phyloP scores from a whole-genome alignment of 2,888 invertebrate species.

The Acanthosepion esculentum region DNA sequence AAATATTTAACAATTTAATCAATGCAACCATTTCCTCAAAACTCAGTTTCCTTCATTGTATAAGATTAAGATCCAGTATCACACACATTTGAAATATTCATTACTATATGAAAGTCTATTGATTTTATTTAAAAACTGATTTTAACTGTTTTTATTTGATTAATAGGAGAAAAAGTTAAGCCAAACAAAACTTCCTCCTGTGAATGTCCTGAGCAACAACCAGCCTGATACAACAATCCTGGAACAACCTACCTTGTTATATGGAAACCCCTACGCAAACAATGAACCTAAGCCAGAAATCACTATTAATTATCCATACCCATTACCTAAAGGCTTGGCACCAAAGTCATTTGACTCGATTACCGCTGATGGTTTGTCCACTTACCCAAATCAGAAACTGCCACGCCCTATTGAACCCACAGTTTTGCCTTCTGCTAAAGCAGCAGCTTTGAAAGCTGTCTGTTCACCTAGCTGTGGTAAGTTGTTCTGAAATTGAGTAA shows the following conservation, averaged over 20 bases:
- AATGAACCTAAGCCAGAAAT: background rate
- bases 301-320: background rate
- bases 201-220: no score
- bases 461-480: background rate
- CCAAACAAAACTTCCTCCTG: no score
- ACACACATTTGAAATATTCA: no score
- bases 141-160: no score
- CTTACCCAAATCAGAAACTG: constrained; percentile 55
- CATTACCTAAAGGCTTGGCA: background rate
- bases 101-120: no score
- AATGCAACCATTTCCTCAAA: no score
- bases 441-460: constrained; percentile 58
- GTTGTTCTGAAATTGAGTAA: background rate
- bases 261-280: background rate
- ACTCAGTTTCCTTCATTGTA: no score
- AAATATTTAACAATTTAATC: no score
- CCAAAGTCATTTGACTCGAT: background rate
- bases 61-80: no score
- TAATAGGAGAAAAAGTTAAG: no score
- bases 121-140: no score
- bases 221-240: background rate
- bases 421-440: constrained; percentile 60
- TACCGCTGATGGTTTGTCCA: constrained; percentile 37
- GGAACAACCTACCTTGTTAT: background rate
- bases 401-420: constrained; percentile 65